These are phyloP conservation scores for Sebastiscus albofasciatus DNA, from an alignment of 2,797 vertebrate genomes.

Conservation along the genomic window DNA sequence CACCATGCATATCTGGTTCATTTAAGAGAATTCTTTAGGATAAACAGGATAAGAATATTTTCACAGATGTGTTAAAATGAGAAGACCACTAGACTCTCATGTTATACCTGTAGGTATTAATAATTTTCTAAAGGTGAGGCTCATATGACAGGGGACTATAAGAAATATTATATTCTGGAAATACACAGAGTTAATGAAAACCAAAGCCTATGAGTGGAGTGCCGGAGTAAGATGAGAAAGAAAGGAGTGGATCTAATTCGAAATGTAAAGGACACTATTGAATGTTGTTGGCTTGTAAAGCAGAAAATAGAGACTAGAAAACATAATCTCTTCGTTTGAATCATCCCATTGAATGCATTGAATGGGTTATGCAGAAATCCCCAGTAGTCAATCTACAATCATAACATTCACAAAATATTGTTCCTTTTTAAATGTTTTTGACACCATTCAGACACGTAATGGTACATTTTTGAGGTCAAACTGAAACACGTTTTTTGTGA, in stretches of 20 bases:
- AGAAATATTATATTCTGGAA: constrained; percentile 53
- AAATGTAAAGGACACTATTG: constrained; percentile 7
- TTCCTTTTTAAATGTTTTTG: not conserved
- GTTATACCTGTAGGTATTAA: constrained; percentile 28
- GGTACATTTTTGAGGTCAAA: not conserved
- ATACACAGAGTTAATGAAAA: constrained; percentile 49
- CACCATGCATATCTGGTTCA: not conserved
- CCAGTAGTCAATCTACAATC: not conserved
- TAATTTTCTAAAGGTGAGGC: constrained; percentile 30
- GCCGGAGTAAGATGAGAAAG: not conserved
- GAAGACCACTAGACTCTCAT: not conserved
- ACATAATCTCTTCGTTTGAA: not conserved
- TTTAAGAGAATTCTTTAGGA: constrained; percentile 32
- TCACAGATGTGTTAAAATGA: not conserved
- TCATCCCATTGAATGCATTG: not conserved
- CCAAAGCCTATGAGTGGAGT: constrained; percentile 2
- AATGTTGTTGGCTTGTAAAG: not conserved
- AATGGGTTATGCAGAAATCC: not conserved
- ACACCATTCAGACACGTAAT: not conserved
- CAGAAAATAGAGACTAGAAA: not conserved
- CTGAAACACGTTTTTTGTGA: not conserved
- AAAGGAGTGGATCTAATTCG: not conserved
- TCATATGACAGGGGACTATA: constrained; percentile 36
- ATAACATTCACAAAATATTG: not conserved
- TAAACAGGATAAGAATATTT: constrained; percentile 3